A percentile compares a stretch with the other conserved stretches of the same genome.
These are phyloP conservation scores for Tiliacea citrago DNA, from an alignment of 2,888 invertebrate species.

Conservation along the genomic window DNA sequence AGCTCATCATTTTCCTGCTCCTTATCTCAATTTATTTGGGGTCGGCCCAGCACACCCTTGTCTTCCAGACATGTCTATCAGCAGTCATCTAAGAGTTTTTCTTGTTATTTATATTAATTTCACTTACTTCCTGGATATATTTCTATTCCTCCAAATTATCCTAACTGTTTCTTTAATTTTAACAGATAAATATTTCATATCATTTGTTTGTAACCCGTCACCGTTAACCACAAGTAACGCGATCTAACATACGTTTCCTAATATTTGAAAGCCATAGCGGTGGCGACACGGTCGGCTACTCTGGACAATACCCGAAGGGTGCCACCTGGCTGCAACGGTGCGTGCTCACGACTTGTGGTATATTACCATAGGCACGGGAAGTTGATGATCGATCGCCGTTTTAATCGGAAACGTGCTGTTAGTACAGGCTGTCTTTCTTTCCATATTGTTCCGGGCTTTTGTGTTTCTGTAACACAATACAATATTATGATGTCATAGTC, in stretches of 20 bases:
- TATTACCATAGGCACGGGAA: conserved; percentile 64
- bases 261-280: conserved; percentile 81
- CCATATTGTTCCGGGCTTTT: conserved; percentile 27
- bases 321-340: conserved; percentile 73
- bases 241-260: conserved; percentile 67
- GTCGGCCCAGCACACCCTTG: not conserved
- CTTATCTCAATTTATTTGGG: not conserved
- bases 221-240: conserved; percentile 54
- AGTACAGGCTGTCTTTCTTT: conserved; percentile 32
- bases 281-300: conserved; percentile 77
- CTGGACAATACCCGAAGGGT: conserved; percentile 72
- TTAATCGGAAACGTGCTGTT: conserved; percentile 56
- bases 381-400: conserved; percentile 63
- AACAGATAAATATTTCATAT: not conserved
- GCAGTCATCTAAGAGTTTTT: too few species aligned
- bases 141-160: not conserved
- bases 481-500: not conserved
- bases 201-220: conserved; percentile 13
- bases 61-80: not conserved
- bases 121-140: not conserved
- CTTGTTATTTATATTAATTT: not conserved
- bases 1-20: not conserved
- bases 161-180: not conserved
- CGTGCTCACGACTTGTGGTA: conserved; percentile 72
- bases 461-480: conserved; percentile 9